phyloP scores from a whole-genome alignment of 2,113 vertebrate genomes.

The Microtus montanus region DNA sequence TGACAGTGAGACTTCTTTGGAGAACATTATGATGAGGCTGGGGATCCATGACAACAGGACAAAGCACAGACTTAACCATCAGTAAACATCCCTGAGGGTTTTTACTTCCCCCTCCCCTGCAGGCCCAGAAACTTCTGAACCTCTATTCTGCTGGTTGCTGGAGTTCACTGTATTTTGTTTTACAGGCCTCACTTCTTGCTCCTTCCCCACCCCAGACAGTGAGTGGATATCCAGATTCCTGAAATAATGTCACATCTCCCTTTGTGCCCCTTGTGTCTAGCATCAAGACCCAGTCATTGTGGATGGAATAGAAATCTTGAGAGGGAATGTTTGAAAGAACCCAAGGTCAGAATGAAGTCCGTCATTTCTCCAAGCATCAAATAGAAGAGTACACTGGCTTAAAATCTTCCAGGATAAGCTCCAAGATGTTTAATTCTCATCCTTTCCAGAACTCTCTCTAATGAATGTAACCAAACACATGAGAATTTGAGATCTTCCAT shows the following conservation, averaged over 20 bases:
- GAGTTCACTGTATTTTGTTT: neutral
- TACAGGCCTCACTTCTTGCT: neutral
- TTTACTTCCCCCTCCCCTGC: neutral
- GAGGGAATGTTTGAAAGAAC: neutral
- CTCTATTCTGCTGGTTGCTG: neutral
- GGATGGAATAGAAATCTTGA: neutral
- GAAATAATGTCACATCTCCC: neutral
- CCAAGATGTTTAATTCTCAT: conserved; percentile 43
- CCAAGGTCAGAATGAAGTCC: conserved; percentile 4
- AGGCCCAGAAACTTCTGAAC: neutral
- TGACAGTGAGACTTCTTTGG: neutral
- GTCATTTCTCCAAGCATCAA: conserved; percentile 55
- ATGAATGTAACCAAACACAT: conserved; percentile 50
- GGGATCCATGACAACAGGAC: no score
- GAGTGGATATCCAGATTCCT: neutral
- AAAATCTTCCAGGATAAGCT: conserved; percentile 36
- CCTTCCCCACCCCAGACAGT: neutral
- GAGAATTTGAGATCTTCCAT: conserved; percentile 41
- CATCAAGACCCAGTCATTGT: neutral
- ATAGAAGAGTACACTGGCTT: neutral
- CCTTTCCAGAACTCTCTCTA: conserved; percentile 59
- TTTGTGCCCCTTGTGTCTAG: neutral
- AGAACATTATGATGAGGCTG: neutral
- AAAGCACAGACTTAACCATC: neutral
- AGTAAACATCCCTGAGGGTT: neutral